Evolutionary conservation across 2,113 vertebrate species (phyloP).

Genomic region (Elaphurus davidianus): DNA sequence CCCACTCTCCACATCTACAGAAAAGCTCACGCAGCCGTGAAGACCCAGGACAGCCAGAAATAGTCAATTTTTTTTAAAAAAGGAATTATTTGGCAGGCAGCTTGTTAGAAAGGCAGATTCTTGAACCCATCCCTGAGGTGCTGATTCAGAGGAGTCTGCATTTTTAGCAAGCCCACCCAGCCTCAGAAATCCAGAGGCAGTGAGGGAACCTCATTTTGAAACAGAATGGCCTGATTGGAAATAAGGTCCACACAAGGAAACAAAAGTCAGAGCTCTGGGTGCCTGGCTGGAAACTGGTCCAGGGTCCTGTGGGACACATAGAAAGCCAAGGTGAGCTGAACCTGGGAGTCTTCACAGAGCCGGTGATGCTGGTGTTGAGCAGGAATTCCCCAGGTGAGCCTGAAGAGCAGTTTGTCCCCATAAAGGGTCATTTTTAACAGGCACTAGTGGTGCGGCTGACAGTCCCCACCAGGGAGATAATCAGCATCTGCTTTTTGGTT

Average conservation of each 20-base stretch:
- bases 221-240: background rate
- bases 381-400: background rate
- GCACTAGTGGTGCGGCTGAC: fast-evolving
- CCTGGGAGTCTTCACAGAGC: background rate
- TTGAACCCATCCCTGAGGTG: background rate
- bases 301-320: fast-evolving
- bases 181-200: background rate
- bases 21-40: background rate
- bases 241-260: background rate
- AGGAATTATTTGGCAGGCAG: too few species aligned
- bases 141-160: background rate
- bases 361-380: too few species aligned
- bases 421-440: background rate
- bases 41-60: background rate
- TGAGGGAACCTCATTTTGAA: background rate
- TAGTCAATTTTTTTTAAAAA: background rate
- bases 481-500: background rate
- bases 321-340: too few species aligned
- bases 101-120: background rate
- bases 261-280: too few species aligned
- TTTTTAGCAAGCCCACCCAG: background rate
- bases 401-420: background rate
- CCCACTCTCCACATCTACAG: background rate
- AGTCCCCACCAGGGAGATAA: background rate
- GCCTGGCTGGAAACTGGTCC: background rate